These are phyloP conservation scores for Pedetes capensis DNA, from an alignment of 2,113 vertebrate genomes.

Conservation along the genomic window DNA sequence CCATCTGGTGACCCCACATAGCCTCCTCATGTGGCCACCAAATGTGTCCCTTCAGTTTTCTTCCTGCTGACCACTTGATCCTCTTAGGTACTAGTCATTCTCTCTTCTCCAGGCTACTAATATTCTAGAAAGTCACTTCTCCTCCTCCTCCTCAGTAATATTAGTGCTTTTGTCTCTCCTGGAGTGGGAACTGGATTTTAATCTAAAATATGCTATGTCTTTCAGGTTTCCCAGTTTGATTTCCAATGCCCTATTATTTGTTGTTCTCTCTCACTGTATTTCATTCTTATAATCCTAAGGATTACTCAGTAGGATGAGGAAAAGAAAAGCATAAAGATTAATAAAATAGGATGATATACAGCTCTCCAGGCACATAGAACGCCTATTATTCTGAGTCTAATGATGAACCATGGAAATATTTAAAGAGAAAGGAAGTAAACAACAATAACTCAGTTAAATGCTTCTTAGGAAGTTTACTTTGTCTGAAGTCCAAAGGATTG, in stretches of 20 bases:
- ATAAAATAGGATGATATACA: neutral
- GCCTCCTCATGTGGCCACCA: neutral
- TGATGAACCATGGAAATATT: neutral
- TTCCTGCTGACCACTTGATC: neutral
- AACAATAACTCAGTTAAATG: neutral
- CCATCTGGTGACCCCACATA: accelerated
- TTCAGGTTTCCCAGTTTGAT: neutral
- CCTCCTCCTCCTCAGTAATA: neutral
- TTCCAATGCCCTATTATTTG: neutral
- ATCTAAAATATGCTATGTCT: neutral
- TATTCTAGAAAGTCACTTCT: neutral
- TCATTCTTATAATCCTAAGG: neutral
- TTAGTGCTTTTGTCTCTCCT: neutral
- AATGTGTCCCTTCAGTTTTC: neutral
- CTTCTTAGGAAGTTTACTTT: neutral
- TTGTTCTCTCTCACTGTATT: neutral
- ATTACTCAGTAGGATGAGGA: neutral
- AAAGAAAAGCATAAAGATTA: neutral
- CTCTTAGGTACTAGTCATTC: neutral
- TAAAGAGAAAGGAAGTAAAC: neutral
- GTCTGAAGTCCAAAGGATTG: neutral
- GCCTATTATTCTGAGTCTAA: neutral
- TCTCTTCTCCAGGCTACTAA: neutral
- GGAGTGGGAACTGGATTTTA: neutral
- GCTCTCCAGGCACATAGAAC: neutral